Conservation (phyloP, 2,888 invertebrate species). For the Cerceris ruficornis region DNA sequence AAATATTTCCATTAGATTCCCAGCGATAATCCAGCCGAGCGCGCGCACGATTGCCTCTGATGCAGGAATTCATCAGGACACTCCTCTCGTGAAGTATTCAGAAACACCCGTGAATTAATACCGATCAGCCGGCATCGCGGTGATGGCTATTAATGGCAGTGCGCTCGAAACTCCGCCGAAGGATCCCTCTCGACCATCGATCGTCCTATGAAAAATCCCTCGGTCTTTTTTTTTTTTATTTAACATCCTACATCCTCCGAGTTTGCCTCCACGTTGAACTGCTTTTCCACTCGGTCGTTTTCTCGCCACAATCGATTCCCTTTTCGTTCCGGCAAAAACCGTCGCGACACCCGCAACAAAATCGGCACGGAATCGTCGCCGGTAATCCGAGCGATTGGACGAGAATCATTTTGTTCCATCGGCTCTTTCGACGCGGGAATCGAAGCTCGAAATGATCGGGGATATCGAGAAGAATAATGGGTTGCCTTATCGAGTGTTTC, state of each 20-base stretch:
- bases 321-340: background rate
- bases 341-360: no score
- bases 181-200: conserved; percentile 19
- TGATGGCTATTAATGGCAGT: conserved; percentile 57
- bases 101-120: conserved; percentile 61
- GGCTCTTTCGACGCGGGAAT: conserved; percentile 4
- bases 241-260: background rate
- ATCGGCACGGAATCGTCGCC: no score
- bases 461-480: conserved; percentile 39
- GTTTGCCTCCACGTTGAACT: background rate
- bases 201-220: conserved; percentile 24
- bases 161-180: conserved; percentile 4
- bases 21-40: conserved; percentile 54
- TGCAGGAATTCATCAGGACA: conserved; percentile 61
- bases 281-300: background rate
- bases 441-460: background rate
- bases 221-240: background rate
- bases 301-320: background rate
- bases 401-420: background rate
- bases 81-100: conserved; percentile 67
- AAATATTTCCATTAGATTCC: conserved; percentile 64
- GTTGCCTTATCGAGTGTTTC: conserved; percentile 47
- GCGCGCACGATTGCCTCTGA: conserved; percentile 51
- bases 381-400: no score
- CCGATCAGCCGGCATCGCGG: conserved; percentile 48